Conservation (phyloP, 2,888 invertebrate genomes). For the Hypolimnas misippus region DNA sequence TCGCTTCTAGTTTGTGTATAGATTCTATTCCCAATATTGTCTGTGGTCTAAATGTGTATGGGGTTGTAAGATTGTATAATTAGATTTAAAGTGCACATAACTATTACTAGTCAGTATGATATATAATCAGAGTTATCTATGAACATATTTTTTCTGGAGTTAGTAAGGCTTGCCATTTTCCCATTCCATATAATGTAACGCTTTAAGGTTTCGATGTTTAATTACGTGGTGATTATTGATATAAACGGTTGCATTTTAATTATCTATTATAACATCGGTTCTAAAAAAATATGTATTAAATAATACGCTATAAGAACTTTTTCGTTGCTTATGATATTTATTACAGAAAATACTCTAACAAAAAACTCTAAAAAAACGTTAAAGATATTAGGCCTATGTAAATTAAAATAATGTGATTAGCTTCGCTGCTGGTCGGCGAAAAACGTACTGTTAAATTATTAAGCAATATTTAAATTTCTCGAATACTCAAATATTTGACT, state of each 20-base stretch:
- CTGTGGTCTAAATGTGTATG: conserved; percentile 26
- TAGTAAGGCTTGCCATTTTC: conserved; percentile 37
- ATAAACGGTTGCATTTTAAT: conserved; percentile 5
- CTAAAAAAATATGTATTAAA: conserved; percentile 5
- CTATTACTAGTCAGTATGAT: conserved; percentile 67
- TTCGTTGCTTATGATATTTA: conserved; percentile 11
- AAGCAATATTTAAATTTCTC: conserved; percentile 8
- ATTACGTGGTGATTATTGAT: background rate
- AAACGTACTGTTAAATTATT: conserved; percentile 4
- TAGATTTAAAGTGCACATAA: conserved; percentile 60
- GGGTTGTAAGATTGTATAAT: conserved; percentile 28
- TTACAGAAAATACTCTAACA: background rate
- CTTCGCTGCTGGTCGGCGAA: conserved; percentile 9
- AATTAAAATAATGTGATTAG: background rate
- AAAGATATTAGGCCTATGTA: conserved; percentile 1
- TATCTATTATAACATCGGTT: conserved; percentile 5
- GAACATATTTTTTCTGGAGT: conserved; percentile 31
- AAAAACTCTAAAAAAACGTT: background rate
- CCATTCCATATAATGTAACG: conserved; percentile 27
- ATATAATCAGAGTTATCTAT: conserved; percentile 39
- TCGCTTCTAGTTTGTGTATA: conserved; percentile 14
- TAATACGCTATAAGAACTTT: background rate
- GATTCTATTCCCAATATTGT: conserved; percentile 12
- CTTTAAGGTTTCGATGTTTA: background rate
- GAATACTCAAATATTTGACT: conserved; percentile 22